A percentile compares a stretch with the other conserved stretches of the same genome.
These are phyloP conservation scores for Daboia siamensis DNA, from an alignment of 2,113 vertebrate species.

Conservation along the genomic window DNA sequence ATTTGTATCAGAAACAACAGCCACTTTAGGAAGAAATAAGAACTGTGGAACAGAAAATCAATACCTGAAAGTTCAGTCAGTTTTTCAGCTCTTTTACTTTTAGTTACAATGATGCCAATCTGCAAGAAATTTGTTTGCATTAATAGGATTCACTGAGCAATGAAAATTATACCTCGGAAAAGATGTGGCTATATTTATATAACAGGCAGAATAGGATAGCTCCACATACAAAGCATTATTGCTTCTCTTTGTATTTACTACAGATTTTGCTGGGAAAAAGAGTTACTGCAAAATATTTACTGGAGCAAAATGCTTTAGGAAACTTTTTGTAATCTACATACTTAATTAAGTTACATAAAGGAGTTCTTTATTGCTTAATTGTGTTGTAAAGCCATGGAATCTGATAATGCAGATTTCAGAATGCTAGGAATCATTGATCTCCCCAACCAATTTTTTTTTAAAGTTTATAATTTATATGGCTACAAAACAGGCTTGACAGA, in stretches of 20 bases:
- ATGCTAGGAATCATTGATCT: background rate
- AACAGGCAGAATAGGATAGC: background rate
- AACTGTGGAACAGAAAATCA: background rate
- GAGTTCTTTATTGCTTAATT: background rate
- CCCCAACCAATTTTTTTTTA: background rate
- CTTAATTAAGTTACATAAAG: background rate
- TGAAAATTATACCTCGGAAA: background rate
- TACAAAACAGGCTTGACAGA: background rate
- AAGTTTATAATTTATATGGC: background rate
- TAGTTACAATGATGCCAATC: slow-evolving; percentile 93
- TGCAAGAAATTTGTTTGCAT: slow-evolving; percentile 52
- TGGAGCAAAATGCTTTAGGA: background rate
- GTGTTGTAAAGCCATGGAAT: background rate
- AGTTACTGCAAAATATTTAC: background rate
- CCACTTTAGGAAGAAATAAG: background rate
- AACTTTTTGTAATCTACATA: background rate
- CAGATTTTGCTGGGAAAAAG: background rate
- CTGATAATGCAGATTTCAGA: background rate
- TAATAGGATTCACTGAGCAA: background rate
- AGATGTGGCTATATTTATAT: background rate
- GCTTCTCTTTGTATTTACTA: background rate
- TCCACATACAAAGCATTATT: background rate
- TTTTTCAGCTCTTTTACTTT: slow-evolving; percentile 94
- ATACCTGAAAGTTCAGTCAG: slow-evolving; percentile 94
- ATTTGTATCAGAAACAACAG: background rate